Percentiles rank a stretch among this genome's conserved stretches.
Evolutionary conservation across 2,113 vertebrate species (phyloP).

Genomic region (Noctilio leporinus): DNA sequence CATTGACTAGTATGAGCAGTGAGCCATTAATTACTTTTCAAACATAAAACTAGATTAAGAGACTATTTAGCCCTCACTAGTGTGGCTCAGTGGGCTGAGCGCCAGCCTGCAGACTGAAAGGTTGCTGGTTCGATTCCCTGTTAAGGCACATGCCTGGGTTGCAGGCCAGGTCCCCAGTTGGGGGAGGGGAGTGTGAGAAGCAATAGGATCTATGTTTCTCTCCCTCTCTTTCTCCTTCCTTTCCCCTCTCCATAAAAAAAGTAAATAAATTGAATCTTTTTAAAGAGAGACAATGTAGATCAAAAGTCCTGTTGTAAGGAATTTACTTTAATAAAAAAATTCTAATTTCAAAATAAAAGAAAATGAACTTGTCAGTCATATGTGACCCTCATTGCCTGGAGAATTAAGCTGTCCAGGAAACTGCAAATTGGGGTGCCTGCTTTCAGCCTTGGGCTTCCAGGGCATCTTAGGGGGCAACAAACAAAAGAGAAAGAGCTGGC

Average conservation of each 20-base stretch:
- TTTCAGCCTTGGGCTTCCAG: background rate
- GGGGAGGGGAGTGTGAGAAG: too few relatives aligned
- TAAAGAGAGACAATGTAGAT: background rate
- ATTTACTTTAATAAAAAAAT: slow-evolving; percentile 29
- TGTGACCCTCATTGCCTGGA: background rate
- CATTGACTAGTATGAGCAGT: background rate
- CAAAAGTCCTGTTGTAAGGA: slow-evolving; percentile 41
- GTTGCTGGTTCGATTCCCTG: too few relatives aligned
- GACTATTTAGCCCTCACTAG: background rate
- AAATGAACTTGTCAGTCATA: slow-evolving; percentile 26
- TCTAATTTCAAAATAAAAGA: slow-evolving; percentile 45
- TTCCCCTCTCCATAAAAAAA: too few relatives aligned
- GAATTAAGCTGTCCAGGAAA: slow-evolving; percentile 22
- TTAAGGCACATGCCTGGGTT: too few relatives aligned
- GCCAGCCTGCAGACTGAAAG: too few relatives aligned
- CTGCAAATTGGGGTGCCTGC: background rate
- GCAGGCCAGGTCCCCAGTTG: too few relatives aligned
- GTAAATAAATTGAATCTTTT: too few relatives aligned
- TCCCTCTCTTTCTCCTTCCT: too few relatives aligned
- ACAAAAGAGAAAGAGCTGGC: background rate
- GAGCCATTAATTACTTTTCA: slow-evolving; percentile 56
- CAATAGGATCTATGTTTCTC: too few relatives aligned
- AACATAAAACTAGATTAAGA: slow-evolving; percentile 49
- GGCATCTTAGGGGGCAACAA: background rate
- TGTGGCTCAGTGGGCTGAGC: too few relatives aligned